Conservation (phyloP, 2,797 vertebrate genomes). For the Thamnophis elegans region DNA sequence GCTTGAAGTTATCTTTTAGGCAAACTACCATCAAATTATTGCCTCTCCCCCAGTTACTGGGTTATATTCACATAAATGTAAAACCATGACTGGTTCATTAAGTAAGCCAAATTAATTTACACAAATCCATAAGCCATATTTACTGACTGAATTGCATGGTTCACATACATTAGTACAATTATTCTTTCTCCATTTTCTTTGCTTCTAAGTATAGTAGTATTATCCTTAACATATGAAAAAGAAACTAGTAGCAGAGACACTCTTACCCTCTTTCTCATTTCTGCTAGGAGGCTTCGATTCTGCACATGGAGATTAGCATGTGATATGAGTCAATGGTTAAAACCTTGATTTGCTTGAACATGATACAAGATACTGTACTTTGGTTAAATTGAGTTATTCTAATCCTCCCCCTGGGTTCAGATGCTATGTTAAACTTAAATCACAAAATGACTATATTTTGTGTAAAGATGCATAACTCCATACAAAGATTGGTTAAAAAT, state of each 20-base stretch:
- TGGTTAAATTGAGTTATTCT: background rate
- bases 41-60: background rate
- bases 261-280: background rate
- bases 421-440: background rate
- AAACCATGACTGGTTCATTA: background rate
- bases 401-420: background rate
- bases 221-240: background rate
- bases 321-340: background rate
- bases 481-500: background rate
- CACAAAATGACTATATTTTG: background rate
- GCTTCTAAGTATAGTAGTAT: background rate
- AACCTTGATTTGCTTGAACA: background rate
- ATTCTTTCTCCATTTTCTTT: background rate
- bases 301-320: background rate
- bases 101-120: background rate
- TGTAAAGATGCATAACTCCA: background rate
- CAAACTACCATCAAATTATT: background rate
- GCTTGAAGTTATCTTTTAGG: background rate
- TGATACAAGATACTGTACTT: background rate
- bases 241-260: background rate
- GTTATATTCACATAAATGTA: background rate
- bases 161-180: background rate
- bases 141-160: background rate
- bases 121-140: background rate
- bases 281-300: background rate